A percentile compares a stretch with the other conserved stretches of the same genome.
Conservation (phyloP, 2,113 vertebrate species). For the Maccullochella peelii region DNA sequence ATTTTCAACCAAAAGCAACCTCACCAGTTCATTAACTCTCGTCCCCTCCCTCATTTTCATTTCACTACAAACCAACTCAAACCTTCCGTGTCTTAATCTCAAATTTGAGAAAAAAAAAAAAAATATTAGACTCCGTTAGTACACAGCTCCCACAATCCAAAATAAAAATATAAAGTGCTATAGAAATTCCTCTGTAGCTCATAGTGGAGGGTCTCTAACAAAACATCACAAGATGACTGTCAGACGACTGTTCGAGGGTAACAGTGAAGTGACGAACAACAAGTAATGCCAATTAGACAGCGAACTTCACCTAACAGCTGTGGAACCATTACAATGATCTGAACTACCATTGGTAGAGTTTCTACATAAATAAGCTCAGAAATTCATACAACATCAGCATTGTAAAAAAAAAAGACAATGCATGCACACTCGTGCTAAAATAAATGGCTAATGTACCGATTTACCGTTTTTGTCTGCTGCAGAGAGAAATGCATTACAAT, state of each 20-base stretch:
- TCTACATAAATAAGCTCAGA: slow-evolving; percentile 33
- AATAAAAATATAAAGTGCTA: slow-evolving; percentile 65
- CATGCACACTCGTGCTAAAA: slow-evolving; percentile 34
- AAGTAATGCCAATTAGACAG: background rate
- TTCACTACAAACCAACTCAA: background rate
- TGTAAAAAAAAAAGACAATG: background rate
- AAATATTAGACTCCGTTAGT: slow-evolving; percentile 24
- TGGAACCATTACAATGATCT: background rate
- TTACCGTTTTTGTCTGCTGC: slow-evolving; percentile 1
- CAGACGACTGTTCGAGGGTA: background rate
- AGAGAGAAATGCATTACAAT: background rate
- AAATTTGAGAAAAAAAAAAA: slow-evolving; percentile 23
- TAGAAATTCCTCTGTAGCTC: slow-evolving; percentile 21
- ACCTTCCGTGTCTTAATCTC: background rate
- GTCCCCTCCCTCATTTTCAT: background rate
- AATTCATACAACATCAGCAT: background rate
- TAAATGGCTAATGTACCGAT: background rate
- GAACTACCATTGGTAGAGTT: background rate
- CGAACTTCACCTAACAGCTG: background rate
- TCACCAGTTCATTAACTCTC: background rate
- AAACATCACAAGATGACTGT: background rate
- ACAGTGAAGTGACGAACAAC: background rate
- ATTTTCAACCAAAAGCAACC: background rate
- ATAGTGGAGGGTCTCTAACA: background rate
- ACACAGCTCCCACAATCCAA: slow-evolving; percentile 6